A percentile compares a stretch with the other conserved stretches of the same genome.
These are phyloP conservation scores for Mnemiopsis leidyi DNA, from an alignment of 37 sponge, comb jelly and placozoan genomes.

Conservation along the genomic window DNA sequence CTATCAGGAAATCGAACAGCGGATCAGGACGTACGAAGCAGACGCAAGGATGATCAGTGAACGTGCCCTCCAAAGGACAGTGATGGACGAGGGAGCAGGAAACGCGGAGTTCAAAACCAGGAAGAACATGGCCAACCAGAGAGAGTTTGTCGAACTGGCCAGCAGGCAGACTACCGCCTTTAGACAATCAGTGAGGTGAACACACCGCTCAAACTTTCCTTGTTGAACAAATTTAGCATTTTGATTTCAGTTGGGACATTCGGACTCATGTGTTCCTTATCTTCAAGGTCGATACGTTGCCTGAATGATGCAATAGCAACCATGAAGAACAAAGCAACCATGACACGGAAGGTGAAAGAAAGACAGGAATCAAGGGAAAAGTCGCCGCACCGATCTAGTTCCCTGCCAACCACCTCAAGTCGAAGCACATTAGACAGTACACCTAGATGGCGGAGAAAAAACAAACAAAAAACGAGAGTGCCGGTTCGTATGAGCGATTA, in stretches of 20 bases:
- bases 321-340: background rate
- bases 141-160: background rate
- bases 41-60: constrained; percentile 63
- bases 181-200: background rate
- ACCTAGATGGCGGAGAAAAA: background rate
- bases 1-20: constrained; percentile 24
- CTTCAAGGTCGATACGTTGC: background rate
- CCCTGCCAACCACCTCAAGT: background rate
- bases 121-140: constrained; percentile 18
- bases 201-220: too few relatives aligned
- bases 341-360: background rate
- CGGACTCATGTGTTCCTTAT: too few relatives aligned
- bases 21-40: constrained; percentile 33
- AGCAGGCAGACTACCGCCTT: background rate
- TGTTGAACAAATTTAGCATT: background rate
- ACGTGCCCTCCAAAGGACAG: background rate
- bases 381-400: background rate
- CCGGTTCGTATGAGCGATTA: too few relatives aligned
- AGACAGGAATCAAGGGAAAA: background rate
- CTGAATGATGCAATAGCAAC: constrained; percentile 3
- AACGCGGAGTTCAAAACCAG: constrained; percentile 2
- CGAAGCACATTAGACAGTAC: background rate
- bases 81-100: constrained; percentile 19
- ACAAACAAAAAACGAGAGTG: background rate
- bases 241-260: too few relatives aligned